These are phyloP conservation scores for Ganaspis sp. DNA, from an alignment of 1,140 invertebrate species.

Conservation along the genomic window DNA sequence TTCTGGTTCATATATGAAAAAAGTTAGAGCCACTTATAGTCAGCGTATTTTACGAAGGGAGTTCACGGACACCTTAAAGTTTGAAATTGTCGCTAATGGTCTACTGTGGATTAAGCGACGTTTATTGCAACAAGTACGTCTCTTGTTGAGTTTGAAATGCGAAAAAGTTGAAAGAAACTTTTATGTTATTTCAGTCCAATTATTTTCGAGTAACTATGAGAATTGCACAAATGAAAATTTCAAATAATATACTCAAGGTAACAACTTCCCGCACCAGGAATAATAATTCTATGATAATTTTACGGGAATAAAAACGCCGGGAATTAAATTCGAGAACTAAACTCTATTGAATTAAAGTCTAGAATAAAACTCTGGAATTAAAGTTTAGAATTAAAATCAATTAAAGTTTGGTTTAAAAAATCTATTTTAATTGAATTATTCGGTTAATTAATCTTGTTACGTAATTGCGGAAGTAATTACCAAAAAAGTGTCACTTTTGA, in stretches of 20 bases:
- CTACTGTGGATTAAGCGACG: slow-evolving; percentile 5
- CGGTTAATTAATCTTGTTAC: no score
- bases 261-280: no score
- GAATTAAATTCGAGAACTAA: no score
- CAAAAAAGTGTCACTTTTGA: no score
- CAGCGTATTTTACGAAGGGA: slow-evolving; percentile 53
- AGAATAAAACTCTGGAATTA: no score
- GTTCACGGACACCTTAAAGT: slow-evolving; percentile 46
- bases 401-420: no score
- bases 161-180: slow-evolving; percentile 9
- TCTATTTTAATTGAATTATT: no score
- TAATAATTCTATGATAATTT: no score
- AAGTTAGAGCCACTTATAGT: slow-evolving; percentile 61
- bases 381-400: no score
- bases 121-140: slow-evolving; percentile 25
- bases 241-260: neutral
- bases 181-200: neutral
- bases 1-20: slow-evolving; percentile 57
- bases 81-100: slow-evolving; percentile 25
- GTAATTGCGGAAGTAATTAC: no score
- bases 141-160: slow-evolving; percentile 9
- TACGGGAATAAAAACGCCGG: no score
- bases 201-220: slow-evolving; percentile 12
- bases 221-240: slow-evolving; percentile 9
- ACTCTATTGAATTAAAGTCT: no score